Conservation (phyloP, 2,113 vertebrate species). For the Lagenorhynchus albirostris region DNA sequence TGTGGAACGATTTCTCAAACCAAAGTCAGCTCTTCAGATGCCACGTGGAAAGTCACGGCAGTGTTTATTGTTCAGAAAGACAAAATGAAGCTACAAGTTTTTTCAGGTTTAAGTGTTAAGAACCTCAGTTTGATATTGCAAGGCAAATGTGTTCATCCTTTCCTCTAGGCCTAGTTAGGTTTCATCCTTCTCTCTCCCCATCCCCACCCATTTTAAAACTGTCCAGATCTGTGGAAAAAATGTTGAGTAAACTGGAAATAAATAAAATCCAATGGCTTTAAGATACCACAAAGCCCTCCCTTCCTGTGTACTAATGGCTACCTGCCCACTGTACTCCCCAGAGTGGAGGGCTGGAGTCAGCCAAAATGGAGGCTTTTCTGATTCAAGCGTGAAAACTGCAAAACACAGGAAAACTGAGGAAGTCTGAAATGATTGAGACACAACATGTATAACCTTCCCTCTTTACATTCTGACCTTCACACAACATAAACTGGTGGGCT, state of each 20-base stretch:
- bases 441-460: not conserved
- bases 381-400: slow-evolving; percentile 59
- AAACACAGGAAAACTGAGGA: slow-evolving; percentile 62
- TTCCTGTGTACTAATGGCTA: slow-evolving; percentile 78
- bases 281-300: slow-evolving; percentile 75
- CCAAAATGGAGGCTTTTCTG: slow-evolving; percentile 70
- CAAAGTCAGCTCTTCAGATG: slow-evolving; percentile 4
- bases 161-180: not conserved
- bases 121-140: not conserved
- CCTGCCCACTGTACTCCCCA: slow-evolving; percentile 62
- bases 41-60: not conserved
- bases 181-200: slow-evolving; percentile 40
- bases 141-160: slow-evolving; percentile 9
- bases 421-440: slow-evolving; percentile 31
- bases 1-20: not conserved
- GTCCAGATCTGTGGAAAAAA: slow-evolving; percentile 61
- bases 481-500: slow-evolving; percentile 10
- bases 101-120: not conserved
- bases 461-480: not conserved
- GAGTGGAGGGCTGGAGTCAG: slow-evolving; percentile 60
- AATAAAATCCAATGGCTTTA: slow-evolving; percentile 69
- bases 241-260: slow-evolving; percentile 67
- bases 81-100: slow-evolving; percentile 16
- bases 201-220: slow-evolving; percentile 59
- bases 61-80: slow-evolving; percentile 13